phyloP scores from a whole-genome alignment of 2,797 vertebrate genomes.

The Poeciliopsis paucimaculata region DNA sequence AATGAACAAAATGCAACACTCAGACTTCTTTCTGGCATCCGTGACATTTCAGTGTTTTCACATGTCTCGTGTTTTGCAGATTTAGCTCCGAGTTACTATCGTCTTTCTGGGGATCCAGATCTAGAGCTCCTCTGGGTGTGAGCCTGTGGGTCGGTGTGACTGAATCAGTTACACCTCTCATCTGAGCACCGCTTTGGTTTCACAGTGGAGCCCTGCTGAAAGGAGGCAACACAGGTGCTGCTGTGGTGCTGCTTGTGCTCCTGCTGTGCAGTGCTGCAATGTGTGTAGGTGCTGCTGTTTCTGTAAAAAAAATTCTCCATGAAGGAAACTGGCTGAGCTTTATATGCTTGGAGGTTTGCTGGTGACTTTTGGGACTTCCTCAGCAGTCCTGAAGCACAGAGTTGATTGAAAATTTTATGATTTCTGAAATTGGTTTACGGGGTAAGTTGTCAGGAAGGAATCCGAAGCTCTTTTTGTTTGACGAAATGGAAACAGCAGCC shows the following conservation, averaged over 20 bases:
- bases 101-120: constrained; percentile 28
- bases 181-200: constrained; percentile 31
- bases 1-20: background rate
- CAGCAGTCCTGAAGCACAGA: constrained; percentile 22
- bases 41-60: constrained; percentile 28
- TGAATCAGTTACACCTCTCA: constrained; percentile 47
- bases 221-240: background rate
- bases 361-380: constrained; percentile 26
- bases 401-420: constrained; percentile 61
- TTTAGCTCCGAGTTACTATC: constrained; percentile 55
- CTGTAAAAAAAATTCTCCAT: background rate
- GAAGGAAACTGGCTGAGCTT: background rate
- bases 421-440: constrained; percentile 60
- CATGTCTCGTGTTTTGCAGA: constrained; percentile 37
- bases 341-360: constrained; percentile 29
- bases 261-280: background rate
- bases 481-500: constrained; percentile 17
- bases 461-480: constrained; percentile 48
- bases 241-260: background rate
- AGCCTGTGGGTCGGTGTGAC: constrained; percentile 29
- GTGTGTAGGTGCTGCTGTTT: constrained; percentile 14
- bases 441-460: constrained; percentile 48
- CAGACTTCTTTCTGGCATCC: constrained; percentile 21
- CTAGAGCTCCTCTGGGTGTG: background rate
- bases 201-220: constrained; percentile 16